These are phyloP conservation scores for Peribatodes rhomboidaria DNA, from an alignment of 2,888 invertebrate species.

Conservation along the genomic window DNA sequence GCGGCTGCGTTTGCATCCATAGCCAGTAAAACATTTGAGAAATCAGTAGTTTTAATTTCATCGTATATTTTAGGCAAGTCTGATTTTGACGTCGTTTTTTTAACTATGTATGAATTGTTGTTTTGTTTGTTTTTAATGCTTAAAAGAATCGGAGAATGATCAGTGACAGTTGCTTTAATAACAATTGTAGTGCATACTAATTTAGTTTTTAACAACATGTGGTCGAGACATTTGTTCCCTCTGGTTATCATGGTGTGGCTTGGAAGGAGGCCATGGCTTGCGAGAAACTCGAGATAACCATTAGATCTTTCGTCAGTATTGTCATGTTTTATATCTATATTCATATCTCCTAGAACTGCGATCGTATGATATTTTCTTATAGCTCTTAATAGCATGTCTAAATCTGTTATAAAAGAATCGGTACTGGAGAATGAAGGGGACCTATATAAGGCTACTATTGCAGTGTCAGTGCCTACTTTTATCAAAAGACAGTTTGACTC, in stretches of 20 bases:
- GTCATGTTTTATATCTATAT: too few species aligned
- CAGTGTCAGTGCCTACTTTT: not conserved
- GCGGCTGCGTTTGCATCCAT: not conserved
- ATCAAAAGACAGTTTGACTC: slow-evolving; percentile 1
- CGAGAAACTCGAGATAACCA: too few species aligned
- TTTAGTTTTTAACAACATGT: slow-evolving; percentile 5
- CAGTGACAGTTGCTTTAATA: not conserved
- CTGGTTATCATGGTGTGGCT: too few species aligned
- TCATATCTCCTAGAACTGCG: slow-evolving; percentile 1
- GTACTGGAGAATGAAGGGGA: not conserved
- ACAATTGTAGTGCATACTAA: slow-evolving; percentile 4
- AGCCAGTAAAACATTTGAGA: not conserved
- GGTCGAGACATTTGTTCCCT: not conserved
- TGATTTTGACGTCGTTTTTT: not conserved
- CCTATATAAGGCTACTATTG: slow-evolving; percentile 1
- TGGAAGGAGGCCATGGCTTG: too few species aligned
- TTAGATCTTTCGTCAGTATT: too few species aligned
- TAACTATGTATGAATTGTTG: not conserved
- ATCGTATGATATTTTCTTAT: slow-evolving; percentile 1
- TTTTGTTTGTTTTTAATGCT: slow-evolving; percentile 1
- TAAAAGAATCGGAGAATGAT: not conserved
- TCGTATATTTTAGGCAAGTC: not conserved
- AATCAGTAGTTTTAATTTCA: not conserved
- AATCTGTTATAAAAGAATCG: not conserved
- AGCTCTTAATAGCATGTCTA: not conserved